Conservation (phyloP, 2,113 vertebrate species). For the Myotis brandtii region DNA sequence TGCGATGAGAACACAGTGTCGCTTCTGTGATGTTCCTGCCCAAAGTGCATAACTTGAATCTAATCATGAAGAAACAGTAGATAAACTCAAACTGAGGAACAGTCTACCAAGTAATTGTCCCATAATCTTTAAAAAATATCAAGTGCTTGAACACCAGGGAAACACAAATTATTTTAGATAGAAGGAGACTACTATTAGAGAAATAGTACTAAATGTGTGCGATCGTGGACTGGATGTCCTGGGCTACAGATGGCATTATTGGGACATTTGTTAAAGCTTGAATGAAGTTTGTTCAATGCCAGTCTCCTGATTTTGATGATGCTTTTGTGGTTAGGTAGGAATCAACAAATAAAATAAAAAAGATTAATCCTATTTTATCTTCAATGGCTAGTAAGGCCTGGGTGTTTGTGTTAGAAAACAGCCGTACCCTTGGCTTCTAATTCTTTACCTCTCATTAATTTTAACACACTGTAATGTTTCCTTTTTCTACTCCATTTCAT, state of each 20-base stretch:
- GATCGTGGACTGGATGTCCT: background rate
- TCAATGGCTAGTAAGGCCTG: background rate
- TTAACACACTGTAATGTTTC: background rate
- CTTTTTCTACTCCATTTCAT: background rate
- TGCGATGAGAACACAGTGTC: background rate
- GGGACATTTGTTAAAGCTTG: slow-evolving; percentile 17
- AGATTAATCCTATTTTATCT: background rate
- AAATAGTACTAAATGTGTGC: slow-evolving; percentile 12
- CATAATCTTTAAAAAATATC: background rate
- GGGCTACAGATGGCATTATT: slow-evolving; percentile 32
- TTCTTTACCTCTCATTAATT: background rate
- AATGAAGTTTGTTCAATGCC: background rate
- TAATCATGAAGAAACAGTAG: slow-evolving; percentile 22
- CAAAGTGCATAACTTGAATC: background rate
- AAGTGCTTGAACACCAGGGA: slow-evolving; percentile 25
- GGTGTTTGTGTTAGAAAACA: slow-evolving; percentile 23
- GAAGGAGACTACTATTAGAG: slow-evolving; percentile 38
- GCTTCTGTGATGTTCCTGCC: background rate
- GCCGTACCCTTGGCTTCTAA: background rate
- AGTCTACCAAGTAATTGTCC: slow-evolving; percentile 7
- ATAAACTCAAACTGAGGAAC: background rate
- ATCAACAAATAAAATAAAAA: background rate
- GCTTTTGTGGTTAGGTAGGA: background rate
- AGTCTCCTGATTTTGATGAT: background rate
- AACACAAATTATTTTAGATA: slow-evolving; percentile 21